Conservation (phyloP, 2,888 invertebrate species). For the Drosophila planitibia region DNA sequence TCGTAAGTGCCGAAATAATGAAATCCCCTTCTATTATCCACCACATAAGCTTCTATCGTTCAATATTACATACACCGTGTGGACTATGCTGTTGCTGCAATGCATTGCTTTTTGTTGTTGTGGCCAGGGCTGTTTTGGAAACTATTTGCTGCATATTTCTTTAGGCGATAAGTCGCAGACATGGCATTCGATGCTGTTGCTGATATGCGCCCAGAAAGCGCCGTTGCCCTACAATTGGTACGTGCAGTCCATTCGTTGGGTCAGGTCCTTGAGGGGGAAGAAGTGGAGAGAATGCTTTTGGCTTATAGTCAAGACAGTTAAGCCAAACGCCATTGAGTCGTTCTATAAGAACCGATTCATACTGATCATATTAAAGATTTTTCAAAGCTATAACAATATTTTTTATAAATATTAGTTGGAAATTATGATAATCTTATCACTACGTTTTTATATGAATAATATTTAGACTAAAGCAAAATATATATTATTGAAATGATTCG, state of each 20-base stretch:
- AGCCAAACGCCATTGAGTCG: background rate
- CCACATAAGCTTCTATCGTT: conserved; percentile 74
- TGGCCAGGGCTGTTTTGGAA: conserved; percentile 38
- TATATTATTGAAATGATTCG: background rate
- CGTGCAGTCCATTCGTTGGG: conserved; percentile 40
- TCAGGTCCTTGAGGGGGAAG: conserved; percentile 13
- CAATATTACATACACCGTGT: conserved; percentile 2
- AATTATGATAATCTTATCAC: background rate
- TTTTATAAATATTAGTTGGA: background rate
- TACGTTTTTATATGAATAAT: background rate
- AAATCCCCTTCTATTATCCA: conserved; percentile 79
- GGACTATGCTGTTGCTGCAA: conserved; percentile 21
- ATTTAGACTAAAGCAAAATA: too few species aligned
- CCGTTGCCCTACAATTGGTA: conserved; percentile 54
- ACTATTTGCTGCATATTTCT: conserved; percentile 77
- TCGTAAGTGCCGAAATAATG: conserved; percentile 81
- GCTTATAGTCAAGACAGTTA: background rate
- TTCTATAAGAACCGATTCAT: background rate
- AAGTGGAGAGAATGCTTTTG: background rate
- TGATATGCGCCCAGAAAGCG: conserved; percentile 50
- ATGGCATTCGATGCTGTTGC: conserved; percentile 76
- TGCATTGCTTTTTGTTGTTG: conserved; percentile 23
- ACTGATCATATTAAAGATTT: background rate
- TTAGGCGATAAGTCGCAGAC: conserved; percentile 83
- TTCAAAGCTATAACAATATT: background rate